A percentile compares a stretch with the other conserved stretches of the same genome.
Evolutionary conservation across 2,113 vertebrate species (phyloP).

Genomic region (Pachycephala philippinensis): DNA sequence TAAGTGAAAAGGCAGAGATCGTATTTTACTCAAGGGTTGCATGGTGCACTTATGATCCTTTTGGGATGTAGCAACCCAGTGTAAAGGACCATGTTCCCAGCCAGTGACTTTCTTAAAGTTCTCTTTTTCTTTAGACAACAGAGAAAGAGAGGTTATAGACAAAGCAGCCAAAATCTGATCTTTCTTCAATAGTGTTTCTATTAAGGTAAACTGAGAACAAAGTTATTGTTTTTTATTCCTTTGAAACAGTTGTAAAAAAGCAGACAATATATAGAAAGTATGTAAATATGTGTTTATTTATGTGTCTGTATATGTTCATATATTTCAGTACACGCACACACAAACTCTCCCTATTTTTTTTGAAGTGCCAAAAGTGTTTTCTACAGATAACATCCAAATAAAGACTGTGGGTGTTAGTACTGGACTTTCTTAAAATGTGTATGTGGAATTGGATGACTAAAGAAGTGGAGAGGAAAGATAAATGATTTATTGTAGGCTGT

Average conservation of each 20-base stretch:
- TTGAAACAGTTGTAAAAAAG: neutral
- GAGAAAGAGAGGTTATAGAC: neutral
- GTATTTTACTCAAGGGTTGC: neutral
- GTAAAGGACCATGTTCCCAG: neutral
- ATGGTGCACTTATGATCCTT: neutral
- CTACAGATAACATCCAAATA: neutral
- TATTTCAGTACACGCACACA: neutral
- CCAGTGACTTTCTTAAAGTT: neutral
- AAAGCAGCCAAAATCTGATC: neutral
- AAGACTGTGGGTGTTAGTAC: neutral
- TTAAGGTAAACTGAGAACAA: neutral
- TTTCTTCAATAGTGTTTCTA: neutral
- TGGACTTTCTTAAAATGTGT: neutral
- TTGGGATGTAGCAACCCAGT: neutral
- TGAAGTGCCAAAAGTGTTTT: neutral
- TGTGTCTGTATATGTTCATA: neutral
- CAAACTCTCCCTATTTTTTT: neutral
- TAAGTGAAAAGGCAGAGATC: neutral
- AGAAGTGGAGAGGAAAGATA: neutral
- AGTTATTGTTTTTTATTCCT: neutral
- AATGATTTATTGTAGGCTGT: neutral
- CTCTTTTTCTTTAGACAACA: neutral
- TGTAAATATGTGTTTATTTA: neutral
- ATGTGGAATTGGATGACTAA: neutral
- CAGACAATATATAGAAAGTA: neutral